Evolutionary conservation across 2,113 vertebrate species (phyloP).

Genomic region (Odocoileus virginianus): DNA sequence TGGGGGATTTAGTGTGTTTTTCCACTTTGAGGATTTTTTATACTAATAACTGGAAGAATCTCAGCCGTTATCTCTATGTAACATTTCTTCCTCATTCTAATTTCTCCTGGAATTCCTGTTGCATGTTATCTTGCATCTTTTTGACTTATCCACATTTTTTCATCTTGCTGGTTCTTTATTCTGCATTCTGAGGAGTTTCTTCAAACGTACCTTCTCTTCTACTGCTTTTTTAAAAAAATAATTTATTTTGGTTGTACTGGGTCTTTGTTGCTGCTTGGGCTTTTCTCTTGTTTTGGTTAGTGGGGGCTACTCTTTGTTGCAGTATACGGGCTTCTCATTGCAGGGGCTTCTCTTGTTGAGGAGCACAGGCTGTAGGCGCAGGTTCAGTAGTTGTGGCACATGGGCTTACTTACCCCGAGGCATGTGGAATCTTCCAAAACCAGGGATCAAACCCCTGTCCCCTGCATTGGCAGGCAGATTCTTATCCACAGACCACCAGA

Average conservation of each 20-base stretch:
- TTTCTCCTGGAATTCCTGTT: background rate
- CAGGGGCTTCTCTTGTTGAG: background rate
- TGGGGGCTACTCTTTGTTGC: background rate
- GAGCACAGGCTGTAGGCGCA: background rate
- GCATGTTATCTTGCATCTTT: background rate
- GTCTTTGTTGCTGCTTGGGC: background rate
- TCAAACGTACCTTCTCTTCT: background rate
- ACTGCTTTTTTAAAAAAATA: background rate
- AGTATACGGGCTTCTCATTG: background rate
- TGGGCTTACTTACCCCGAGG: background rate
- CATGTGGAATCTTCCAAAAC: background rate
- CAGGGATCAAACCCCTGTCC: background rate
- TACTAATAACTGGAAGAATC: background rate
- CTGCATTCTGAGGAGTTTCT: background rate
- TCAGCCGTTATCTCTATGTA: background rate
- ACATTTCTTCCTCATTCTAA: background rate
- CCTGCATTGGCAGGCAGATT: background rate
- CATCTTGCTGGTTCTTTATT: background rate
- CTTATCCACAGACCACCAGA: background rate
- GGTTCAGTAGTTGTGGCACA: background rate
- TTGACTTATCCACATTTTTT: background rate
- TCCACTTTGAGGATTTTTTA: background rate
- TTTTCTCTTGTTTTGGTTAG: background rate
- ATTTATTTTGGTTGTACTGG: background rate
- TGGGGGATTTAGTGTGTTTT: background rate